phyloP scores from a whole-genome alignment of 2,888 invertebrate species.

The Pandemis corylana region DNA sequence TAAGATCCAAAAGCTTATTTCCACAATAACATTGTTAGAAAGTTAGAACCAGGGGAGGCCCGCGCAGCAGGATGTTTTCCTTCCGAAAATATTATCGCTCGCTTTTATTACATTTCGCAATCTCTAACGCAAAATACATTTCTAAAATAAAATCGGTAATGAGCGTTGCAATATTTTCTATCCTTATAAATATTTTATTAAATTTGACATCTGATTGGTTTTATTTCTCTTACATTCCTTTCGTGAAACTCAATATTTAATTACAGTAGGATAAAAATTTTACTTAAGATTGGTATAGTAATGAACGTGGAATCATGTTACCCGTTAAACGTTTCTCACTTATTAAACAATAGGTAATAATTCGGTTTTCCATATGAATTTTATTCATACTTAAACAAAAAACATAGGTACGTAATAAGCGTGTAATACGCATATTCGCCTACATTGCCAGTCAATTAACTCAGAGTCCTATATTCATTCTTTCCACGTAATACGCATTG shows the following conservation, averaged over 20 bases:
- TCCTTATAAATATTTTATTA: neutral
- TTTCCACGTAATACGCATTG: neutral
- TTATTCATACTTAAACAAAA: no score
- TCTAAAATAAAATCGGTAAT: constrained; percentile 16
- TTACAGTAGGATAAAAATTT: neutral
- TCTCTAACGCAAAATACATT: constrained; percentile 17
- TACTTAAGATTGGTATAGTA: neutral
- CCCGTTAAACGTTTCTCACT: neutral
- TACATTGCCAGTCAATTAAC: neutral
- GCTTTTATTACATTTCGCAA: constrained; percentile 29
- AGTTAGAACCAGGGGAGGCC: constrained; percentile 25
- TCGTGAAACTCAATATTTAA: neutral
- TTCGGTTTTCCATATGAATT: no score
- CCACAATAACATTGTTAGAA: constrained; percentile 32
- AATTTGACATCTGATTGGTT: constrained; percentile 12
- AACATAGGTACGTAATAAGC: neutral
- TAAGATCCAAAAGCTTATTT: constrained; percentile 20
- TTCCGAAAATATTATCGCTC: constrained; percentile 27
- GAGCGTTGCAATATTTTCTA: constrained; percentile 5
- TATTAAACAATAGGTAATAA: neutral
- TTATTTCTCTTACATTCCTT: neutral
- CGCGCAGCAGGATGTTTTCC: constrained; percentile 16
- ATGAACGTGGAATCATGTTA: constrained; percentile 4
- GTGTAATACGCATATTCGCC: neutral
- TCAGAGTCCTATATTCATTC: neutral